These are phyloP conservation scores for Archocentrus centrarchus DNA, from an alignment of 2,113 vertebrate species.

Conservation along the genomic window DNA sequence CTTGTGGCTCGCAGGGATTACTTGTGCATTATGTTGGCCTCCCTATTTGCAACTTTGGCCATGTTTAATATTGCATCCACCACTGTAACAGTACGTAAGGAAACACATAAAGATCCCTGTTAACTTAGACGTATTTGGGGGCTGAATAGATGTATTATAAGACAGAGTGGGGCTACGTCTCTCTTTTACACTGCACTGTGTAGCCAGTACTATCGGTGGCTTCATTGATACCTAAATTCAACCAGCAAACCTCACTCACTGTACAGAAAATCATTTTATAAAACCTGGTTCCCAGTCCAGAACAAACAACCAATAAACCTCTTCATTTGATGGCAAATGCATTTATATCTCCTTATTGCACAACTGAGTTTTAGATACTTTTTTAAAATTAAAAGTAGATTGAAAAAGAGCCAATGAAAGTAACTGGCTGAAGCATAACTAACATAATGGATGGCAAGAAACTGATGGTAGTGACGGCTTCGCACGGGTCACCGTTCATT, in stretches of 20 bases:
- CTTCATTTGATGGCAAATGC: not conserved
- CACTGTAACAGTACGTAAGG: too few species aligned
- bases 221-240: not conserved
- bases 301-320: not conserved
- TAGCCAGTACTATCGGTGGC: not conserved
- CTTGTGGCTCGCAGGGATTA: not conserved
- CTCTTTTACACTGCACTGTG: not conserved
- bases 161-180: not conserved
- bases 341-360: not conserved
- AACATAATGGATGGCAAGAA: not conserved
- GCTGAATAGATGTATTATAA: not conserved
- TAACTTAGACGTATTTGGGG: not conserved
- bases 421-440: not conserved
- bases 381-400: not conserved
- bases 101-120: not conserved
- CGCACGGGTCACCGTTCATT: not conserved
- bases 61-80: too few species aligned
- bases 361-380: not conserved
- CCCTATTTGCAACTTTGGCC: not conserved
- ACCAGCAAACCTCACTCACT: not conserved
- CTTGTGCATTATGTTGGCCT: not conserved
- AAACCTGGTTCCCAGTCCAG: not conserved
- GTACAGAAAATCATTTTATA: not conserved
- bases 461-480: not conserved
- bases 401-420: not conserved